Percentiles rank a stretch among this genome's conserved stretches.
Conservation (phyloP, 2,113 vertebrate species). For the Lamprotornis superbus region DNA sequence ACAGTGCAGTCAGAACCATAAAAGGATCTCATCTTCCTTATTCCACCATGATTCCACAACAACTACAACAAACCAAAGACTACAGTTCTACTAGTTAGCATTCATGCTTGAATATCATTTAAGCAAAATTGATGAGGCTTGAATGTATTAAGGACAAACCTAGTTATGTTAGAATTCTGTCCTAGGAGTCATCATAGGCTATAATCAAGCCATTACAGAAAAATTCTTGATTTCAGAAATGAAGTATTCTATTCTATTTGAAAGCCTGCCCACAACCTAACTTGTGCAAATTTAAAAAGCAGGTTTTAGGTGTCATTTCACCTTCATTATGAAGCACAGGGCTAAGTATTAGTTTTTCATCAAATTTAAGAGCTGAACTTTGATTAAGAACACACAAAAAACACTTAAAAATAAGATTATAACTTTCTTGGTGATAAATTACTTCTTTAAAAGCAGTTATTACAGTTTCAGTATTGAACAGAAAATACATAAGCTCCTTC, state of each 20-base stretch:
- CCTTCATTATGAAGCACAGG: neutral
- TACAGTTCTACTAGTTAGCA: conserved; percentile 1
- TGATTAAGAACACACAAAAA: neutral
- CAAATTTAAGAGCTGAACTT: neutral
- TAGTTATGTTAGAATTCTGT: neutral
- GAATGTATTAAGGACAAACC: conserved; percentile 44
- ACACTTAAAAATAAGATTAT: neutral
- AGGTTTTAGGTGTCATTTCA: neutral
- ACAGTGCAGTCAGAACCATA: neutral
- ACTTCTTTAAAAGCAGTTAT: neutral
- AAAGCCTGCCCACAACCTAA: accelerated
- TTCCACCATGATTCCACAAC: neutral
- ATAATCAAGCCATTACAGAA: conserved; percentile 7
- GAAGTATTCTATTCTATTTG: neutral
- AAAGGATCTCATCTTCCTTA: conserved; percentile 22
- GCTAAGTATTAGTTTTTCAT: neutral
- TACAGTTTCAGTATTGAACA: neutral
- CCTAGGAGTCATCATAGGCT: neutral
- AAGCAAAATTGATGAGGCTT: conserved; percentile 44
- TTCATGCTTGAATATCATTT: conserved; percentile 47
- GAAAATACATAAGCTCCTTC: neutral
- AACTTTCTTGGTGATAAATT: neutral
- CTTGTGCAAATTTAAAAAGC: neutral
- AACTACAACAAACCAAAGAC: conserved; percentile 38
- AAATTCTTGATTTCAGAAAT: neutral